Base-by-base conservation (phyloP, 2,113 vertebrate genomes). In the Stegostoma tigrinum region DNA sequence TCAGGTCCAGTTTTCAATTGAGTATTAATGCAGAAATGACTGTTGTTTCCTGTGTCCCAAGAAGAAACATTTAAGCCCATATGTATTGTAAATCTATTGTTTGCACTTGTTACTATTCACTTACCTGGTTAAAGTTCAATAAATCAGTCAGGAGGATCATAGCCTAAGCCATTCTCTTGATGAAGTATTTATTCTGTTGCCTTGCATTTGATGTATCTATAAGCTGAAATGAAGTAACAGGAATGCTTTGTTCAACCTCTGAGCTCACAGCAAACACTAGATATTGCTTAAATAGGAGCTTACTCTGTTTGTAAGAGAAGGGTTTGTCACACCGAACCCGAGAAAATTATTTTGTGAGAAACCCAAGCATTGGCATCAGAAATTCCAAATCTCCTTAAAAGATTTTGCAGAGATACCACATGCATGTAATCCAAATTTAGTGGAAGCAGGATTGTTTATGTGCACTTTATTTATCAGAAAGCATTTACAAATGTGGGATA, bases 11-110 rank as follows among this genome's bases (percentile, higher is more conserved):
- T 66, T 93, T 38, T 19, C 15, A 66, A 66, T 93, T 93, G 89
- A 67, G 34, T 38, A 34, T 66, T 66, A 17, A 64, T 93, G 61
- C 89, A 66, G 89, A 38, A 38, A 19, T 38, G 55, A 21, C 17
- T 91, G 89, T 38, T 83, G n/a, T 38, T 93, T 93, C 38, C 55
- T 91, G 38, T 64, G n/a, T 66, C 61, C 61, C 89, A 91, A 91
- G 61, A 61, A 64, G 15, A 34, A 91, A 66, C 19, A 66, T 55
- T 66, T 91, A 61, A 64, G 55, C 17, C 19, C 34, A 64, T 64
- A 91, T 19, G 64, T 64, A 38, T 38, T 91, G 48, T 64, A 91
- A 66, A 91, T 64, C 34, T 91, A 61, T 91, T 91, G 30, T 38
- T 19, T 66, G 55, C 61, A 23, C 55, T 66, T 34, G 61, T 34